phyloP scores from a whole-genome alignment of 2,888 invertebrate genomes.

The Epinotia nisella region DNA sequence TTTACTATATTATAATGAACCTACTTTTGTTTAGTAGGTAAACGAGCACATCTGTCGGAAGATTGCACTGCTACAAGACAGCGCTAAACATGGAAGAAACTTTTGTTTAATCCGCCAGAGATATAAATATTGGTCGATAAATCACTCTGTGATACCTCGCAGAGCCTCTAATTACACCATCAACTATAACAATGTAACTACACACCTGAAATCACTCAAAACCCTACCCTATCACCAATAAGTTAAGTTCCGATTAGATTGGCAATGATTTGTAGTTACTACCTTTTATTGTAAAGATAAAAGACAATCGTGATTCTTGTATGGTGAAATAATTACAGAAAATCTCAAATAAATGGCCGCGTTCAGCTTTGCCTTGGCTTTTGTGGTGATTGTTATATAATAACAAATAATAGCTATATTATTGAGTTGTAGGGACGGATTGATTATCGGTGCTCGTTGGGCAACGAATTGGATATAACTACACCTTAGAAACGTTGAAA shows the following conservation, averaged over 20 bases:
- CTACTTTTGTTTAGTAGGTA: too few relatives aligned
- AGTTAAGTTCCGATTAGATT: background rate
- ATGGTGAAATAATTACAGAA: conserved; percentile 65
- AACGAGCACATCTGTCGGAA: background rate
- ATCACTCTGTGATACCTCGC: conserved; percentile 30
- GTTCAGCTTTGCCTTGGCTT: conserved; percentile 52
- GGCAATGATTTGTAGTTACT: conserved; percentile 9
- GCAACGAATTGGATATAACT: conserved; percentile 11
- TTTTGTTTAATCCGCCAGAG: conserved; percentile 18
- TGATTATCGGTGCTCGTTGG: conserved; percentile 33
- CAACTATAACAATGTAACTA: conserved; percentile 23
- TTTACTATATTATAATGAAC: too few relatives aligned
- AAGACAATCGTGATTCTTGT: conserved; percentile 51
- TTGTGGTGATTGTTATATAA: conserved; percentile 37
- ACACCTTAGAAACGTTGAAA: too few relatives aligned
- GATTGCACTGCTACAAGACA: background rate
- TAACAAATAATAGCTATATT: conserved; percentile 41
- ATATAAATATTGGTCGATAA: conserved; percentile 46
- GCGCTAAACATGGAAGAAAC: conserved; percentile 9
- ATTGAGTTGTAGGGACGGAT: conserved; percentile 33
- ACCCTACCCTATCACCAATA: background rate
- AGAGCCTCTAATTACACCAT: conserved; percentile 47
- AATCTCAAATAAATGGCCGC: conserved; percentile 59
- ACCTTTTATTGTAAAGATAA: conserved; percentile 31
- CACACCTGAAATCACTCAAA: background rate